Evolutionary conservation across 2,888 invertebrate genomes (phyloP), one percentile per base, ranked within the genome.

Genomic region (Monochamus alternatus): DNA sequence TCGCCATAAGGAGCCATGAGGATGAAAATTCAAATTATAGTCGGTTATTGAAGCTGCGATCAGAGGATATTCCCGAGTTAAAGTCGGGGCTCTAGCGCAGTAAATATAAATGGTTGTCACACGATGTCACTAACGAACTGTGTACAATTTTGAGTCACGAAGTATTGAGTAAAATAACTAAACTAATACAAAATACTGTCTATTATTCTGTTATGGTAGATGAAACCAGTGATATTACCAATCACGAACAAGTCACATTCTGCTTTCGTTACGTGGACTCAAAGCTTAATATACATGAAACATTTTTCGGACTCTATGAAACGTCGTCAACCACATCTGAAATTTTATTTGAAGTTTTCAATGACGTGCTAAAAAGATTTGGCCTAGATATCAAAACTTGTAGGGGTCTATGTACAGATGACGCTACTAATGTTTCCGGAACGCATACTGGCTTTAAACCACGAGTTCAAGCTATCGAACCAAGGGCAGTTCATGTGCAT

Each of bases 81-180:
- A 30, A 66, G 44, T n/a, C 62, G 30, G 72, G 72, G 72, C 3
- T 75, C 31, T 0, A 12, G 1, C 3, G 72, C 55, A 75, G 43
- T 44, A 31, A 72, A 52, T 51, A 75, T 66, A 71, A 59, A 38
- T 75, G 75, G 72, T 52, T 75, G 9, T 75, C 75, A 8, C 75
- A 75, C 44, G 75, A 75, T 60, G 44, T 75, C 5, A 60, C 47
- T 10, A 75, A 72, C 47, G 75, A 75, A 66, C 7, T 72, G 9
- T 30, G 65, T 12, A 1, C 5, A n/a, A 9, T 75, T 10, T 32
- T 75, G 22, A 10, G 52, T 12, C 5, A 75, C 12, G 31, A 52
- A 3, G 12, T 67, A 43, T n/a, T 9, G 3, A 67, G 5, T 32
- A 67, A 67, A 43, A 66, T 74, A 58, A 10, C 44, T 38, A 32